Evolutionary conservation across 2,888 invertebrate genomes (phyloP).

Genomic region (Icerya purchasi): DNA sequence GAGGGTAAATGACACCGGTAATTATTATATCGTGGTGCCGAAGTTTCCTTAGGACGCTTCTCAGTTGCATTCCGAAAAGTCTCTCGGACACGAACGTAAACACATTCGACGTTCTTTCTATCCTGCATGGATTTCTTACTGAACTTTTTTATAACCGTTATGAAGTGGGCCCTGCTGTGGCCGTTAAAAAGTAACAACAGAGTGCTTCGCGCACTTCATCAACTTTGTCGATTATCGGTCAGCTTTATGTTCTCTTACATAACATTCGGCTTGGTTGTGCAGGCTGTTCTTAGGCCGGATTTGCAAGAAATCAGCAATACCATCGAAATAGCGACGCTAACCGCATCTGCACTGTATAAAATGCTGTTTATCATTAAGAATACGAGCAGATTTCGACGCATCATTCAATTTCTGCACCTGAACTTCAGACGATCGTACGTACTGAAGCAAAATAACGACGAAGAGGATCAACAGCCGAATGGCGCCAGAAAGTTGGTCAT

Average conservation of each 20-base stretch:
- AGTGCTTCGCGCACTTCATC: neutral
- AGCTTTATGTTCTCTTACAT: neutral
- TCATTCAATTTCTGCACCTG: neutral
- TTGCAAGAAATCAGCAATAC: constrained; percentile 12
- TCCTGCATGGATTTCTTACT: no score
- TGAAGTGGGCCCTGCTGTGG: neutral
- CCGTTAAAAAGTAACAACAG: neutral
- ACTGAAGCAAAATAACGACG: neutral
- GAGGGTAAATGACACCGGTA: no score
- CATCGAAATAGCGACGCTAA: constrained; percentile 13
- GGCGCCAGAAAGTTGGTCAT: no score
- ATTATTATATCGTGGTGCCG: no score
- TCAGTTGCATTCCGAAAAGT: no score
- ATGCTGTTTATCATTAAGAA: neutral
- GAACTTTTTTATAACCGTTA: neutral
- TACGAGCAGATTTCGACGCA: neutral
- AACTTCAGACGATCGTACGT: neutral
- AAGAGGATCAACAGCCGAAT: no score
- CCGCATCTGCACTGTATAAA: constrained; percentile 10
- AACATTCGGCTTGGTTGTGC: neutral
- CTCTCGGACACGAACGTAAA: no score
- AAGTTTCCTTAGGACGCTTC: no score
- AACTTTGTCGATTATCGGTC: neutral
- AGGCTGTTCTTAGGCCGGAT: constrained; percentile 8
- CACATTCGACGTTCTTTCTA: no score